These are phyloP conservation scores for Aplocera efformata DNA, from an alignment of 2,888 invertebrate species.

Conservation along the genomic window DNA sequence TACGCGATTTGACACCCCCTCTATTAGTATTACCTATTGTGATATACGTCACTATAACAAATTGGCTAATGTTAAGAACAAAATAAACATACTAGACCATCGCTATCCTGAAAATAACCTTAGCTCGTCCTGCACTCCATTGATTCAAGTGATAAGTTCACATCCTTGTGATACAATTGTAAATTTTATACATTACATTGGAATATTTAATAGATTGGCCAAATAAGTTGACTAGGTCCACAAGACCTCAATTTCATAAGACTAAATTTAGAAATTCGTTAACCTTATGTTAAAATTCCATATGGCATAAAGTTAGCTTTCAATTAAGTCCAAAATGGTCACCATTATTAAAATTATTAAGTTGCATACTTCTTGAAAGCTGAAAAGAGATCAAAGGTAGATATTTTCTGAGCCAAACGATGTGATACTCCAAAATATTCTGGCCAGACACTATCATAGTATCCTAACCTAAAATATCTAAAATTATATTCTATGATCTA, in stretches of 20 bases:
- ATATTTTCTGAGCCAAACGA: constrained; percentile 80
- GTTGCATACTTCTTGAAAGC: constrained; percentile 79
- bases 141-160: constrained; percentile 67
- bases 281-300: constrained; percentile 79
- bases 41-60: constrained; percentile 79
- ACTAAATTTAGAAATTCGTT: constrained; percentile 81
- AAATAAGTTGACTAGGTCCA: constrained; percentile 77
- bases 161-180: constrained; percentile 65
- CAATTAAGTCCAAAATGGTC: constrained; percentile 76
- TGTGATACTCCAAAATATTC: constrained; percentile 80
- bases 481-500: constrained; percentile 76
- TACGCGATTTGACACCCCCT: constrained; percentile 79
- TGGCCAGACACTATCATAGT: constrained; percentile 80
- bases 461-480: constrained; percentile 80
- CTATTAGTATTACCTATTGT: constrained; percentile 78
- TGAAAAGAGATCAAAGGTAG: constrained; percentile 79
- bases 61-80: constrained; percentile 78
- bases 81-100: constrained; percentile 79
- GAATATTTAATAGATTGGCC: constrained; percentile 80
- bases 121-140: constrained; percentile 78
- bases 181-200: constrained; percentile 78
- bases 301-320: constrained; percentile 81
- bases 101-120: constrained; percentile 76
- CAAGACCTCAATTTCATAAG: constrained; percentile 74
- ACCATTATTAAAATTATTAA: constrained; percentile 73